phyloP scores from a whole-genome alignment of 2,797 vertebrate species.

The Mormyrops boulengeri region DNA sequence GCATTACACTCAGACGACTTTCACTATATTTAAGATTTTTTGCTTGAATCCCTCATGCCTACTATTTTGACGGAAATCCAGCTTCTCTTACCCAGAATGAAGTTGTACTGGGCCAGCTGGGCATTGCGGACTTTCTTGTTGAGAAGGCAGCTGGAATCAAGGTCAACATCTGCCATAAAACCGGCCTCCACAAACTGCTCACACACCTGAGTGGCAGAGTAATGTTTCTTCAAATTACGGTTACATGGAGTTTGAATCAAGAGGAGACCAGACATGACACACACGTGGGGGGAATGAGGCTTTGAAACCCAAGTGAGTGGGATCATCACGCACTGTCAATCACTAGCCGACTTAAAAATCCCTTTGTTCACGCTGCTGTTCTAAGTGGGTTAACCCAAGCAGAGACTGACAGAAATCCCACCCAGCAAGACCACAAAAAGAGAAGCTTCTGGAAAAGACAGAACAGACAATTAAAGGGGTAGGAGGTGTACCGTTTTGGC shows the following conservation, averaged over 20 bases:
- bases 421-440: background rate
- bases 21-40: background rate
- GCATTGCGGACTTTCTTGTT: conserved; percentile 94
- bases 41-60: background rate
- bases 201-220: conserved; percentile 63
- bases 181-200: conserved; percentile 76
- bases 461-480: background rate
- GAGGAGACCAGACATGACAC: background rate
- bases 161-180: conserved; percentile 85
- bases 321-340: background rate
- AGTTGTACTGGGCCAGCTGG: conserved; percentile 90
- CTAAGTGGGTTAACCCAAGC: background rate
- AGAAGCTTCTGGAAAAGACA: background rate
- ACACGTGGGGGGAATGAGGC: background rate
- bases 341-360: background rate
- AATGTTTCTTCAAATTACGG: background rate
- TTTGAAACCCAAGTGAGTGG: background rate
- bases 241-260: background rate
- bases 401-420: background rate
- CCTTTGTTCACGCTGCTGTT: background rate
- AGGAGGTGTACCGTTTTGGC: conserved; percentile 63
- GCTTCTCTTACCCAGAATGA: conserved; percentile 81
- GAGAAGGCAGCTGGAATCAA: conserved; percentile 81
- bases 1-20: background rate
- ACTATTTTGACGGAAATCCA: background rate